Evolutionary conservation across 2,888 invertebrate species (phyloP), one percentile per base, ranked within the genome.

Genomic region (Pristionchus arcanus): DNA sequence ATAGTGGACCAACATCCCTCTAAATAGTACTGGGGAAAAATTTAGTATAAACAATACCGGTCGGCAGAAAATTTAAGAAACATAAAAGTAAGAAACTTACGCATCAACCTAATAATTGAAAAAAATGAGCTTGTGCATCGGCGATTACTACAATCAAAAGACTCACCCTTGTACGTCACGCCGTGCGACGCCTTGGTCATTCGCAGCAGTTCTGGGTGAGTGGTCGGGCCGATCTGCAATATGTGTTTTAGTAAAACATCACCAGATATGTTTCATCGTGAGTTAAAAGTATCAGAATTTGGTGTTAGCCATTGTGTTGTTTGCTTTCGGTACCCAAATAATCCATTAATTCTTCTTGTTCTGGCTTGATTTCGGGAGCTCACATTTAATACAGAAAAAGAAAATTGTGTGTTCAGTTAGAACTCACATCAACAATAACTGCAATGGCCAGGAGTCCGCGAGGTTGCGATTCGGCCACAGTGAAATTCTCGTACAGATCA

Each of bases 361-460:
- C n/a, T n/a, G n/a, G n/a, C n/a, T n/a, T n/a, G n/a, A n/a, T n/a
- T n/a, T n/a, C n/a, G n/a, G n/a, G n/a, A n/a, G n/a, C n/a, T n/a
- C n/a, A n/a, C n/a, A n/a, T n/a, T n/a, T n/a, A n/a, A n/a, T n/a
- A n/a, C n/a, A n/a, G n/a, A n/a, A n/a, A n/a, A n/a, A n/a, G n/a
- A n/a, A 71, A 71, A 13, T 34, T 13, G 21, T 7, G 15, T 34
- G n/a, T 66, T 21, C 37, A 77, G 7, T 28, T 68, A 13, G 21
- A 15, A 89, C 91, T 89, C 34, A 98, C 98, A 97, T 98, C 98
- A 93, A 98, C 96, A 93, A 99, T 97, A 93, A 98, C 97, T 91
- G 98, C 97, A 95, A 98, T 97, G 92, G 97, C 98, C 93, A 98
- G 98, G 95, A 98, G 97, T 95, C 98, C 98, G 96, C 98, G 98